These are phyloP conservation scores for Bufo bufo DNA, from an alignment of 2,113 vertebrate species.

Conservation along the genomic window DNA sequence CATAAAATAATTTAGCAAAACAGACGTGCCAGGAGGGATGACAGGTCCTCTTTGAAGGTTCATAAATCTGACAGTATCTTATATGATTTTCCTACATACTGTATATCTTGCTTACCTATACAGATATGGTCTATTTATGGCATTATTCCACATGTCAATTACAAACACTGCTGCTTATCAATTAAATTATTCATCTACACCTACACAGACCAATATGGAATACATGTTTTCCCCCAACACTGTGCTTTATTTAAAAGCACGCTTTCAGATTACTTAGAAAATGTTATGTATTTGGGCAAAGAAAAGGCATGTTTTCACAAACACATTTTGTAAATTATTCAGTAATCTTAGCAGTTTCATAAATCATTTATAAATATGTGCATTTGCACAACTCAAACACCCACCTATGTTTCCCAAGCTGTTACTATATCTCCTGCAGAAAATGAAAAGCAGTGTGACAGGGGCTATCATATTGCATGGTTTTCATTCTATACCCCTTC, in stretches of 20 bases:
- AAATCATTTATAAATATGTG: conserved; percentile 22
- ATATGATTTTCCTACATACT: no score
- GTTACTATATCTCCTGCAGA: not conserved
- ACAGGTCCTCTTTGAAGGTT: no score
- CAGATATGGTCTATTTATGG: not conserved
- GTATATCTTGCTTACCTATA: not conserved
- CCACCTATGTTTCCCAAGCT: conserved; percentile 15
- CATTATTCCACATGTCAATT: not conserved
- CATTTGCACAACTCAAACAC: conserved; percentile 13
- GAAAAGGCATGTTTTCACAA: conserved; percentile 46
- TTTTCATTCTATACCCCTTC: not conserved
- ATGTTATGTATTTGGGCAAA: conserved; percentile 31
- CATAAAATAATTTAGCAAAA: no score
- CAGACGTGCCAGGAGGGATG: no score
- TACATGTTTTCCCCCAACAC: not conserved
- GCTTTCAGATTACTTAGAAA: conserved; percentile 1
- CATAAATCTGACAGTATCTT: no score
- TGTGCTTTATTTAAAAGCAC: not conserved
- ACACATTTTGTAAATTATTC: conserved; percentile 30
- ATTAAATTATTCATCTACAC: conserved; percentile 6
- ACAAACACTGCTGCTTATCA: not conserved
- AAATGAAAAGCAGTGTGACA: not conserved
- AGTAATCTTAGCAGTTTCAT: conserved; percentile 33
- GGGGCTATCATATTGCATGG: not conserved
- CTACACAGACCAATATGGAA: conserved; percentile 39